A percentile compares a stretch with the other conserved stretches of the same genome.
phyloP scores from a whole-genome alignment of 2,888 invertebrate genomes.

The Lasiommata megera region DNA sequence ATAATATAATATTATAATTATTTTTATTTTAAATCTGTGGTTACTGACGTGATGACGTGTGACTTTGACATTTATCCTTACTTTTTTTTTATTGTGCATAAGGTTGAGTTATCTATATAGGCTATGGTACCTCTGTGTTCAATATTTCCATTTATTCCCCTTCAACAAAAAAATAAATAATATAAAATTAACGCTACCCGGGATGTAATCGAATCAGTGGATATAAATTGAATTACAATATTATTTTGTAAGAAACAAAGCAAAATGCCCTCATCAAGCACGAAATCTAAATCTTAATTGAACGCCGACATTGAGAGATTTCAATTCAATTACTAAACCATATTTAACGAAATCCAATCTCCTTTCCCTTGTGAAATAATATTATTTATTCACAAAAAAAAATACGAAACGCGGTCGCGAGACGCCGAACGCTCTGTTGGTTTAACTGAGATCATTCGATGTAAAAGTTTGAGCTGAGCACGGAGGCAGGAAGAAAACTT shows the following conservation, averaged over 20 bases:
- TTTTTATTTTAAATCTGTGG: too few relatives aligned
- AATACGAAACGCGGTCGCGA: slow-evolving; percentile 74
- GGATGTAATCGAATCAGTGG: slow-evolving; percentile 6
- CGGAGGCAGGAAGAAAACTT: slow-evolving; percentile 75
- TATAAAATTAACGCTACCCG: background rate
- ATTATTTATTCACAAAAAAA: slow-evolving; percentile 80
- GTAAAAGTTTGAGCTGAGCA: slow-evolving; percentile 71
- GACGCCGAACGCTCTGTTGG: slow-evolving; percentile 73
- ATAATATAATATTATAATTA: too few relatives aligned
- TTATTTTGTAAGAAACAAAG: slow-evolving; percentile 67
- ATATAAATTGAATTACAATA: slow-evolving; percentile 52
- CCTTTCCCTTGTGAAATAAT: slow-evolving; percentile 78
- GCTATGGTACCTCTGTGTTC: too few relatives aligned
- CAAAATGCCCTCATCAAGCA: slow-evolving; percentile 68
- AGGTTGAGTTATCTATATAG: too few relatives aligned
- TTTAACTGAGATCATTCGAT: slow-evolving; percentile 78
- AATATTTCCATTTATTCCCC: too few relatives aligned
- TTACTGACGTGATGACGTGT: too few relatives aligned
- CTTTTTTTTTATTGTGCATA: too few relatives aligned
- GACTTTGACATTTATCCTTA: too few relatives aligned
- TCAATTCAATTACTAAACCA: slow-evolving; percentile 82
- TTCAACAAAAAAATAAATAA: too few relatives aligned
- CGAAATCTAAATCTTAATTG: slow-evolving; percentile 78
- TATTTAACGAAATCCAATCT: slow-evolving; percentile 82
- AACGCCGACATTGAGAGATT: slow-evolving; percentile 81